phyloP scores from a whole-genome alignment of 2,797 vertebrate genomes.

The Hafferia zeledoni region DNA sequence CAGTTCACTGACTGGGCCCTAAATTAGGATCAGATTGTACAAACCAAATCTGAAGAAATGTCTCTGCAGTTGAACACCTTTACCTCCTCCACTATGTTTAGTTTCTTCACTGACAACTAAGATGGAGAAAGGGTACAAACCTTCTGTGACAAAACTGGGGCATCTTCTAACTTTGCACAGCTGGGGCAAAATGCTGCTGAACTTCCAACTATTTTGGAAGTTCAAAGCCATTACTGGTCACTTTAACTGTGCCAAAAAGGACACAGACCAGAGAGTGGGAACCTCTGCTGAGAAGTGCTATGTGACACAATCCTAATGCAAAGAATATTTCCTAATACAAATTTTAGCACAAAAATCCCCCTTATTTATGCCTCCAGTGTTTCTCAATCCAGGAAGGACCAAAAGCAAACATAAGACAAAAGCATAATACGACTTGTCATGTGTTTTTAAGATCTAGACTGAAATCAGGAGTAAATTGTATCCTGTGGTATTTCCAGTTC shows the following conservation, averaged over 20 bases:
- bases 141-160: neutral
- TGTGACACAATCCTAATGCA: neutral
- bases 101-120: neutral
- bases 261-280: neutral
- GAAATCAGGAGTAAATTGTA: neutral
- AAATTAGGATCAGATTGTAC: neutral
- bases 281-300: neutral
- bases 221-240: neutral
- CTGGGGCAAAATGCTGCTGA: neutral
- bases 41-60: neutral
- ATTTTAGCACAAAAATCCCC: rapidly evolving
- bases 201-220: neutral
- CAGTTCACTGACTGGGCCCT: neutral
- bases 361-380: neutral
- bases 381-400: neutral
- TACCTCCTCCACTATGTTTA: neutral
- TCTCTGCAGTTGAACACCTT: neutral
- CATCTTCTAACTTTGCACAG: neutral
- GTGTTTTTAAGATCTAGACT: neutral
- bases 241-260: neutral
- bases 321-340: neutral
- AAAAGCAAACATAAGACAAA: neutral
- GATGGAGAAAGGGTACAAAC: neutral
- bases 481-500: neutral
- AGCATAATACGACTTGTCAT: neutral